phyloP scores from a whole-genome alignment of 2,797 vertebrate species.

The Limosa lapponica region DNA sequence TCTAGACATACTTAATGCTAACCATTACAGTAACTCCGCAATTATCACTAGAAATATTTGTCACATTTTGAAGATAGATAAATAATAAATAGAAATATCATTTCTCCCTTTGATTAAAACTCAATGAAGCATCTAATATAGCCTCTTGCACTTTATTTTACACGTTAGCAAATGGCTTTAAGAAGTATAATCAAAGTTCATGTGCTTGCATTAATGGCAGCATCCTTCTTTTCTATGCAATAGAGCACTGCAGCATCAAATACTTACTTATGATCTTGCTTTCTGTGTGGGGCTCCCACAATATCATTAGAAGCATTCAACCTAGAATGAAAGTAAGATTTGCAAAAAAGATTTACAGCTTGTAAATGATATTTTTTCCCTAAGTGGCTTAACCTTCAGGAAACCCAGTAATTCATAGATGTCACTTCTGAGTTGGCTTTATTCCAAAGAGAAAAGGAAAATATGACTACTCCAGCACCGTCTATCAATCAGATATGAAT shows the following conservation, averaged over 20 bases:
- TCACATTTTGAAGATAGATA: slow-evolving; percentile 8
- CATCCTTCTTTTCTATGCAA: background rate
- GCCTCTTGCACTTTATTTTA: slow-evolving; percentile 39
- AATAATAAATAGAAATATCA: slow-evolving; percentile 55
- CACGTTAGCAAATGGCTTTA: slow-evolving; percentile 20
- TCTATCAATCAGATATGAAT: background rate
- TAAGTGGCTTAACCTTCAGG: slow-evolving; percentile 29
- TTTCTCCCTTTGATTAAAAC: slow-evolving; percentile 61
- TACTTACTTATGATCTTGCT: background rate
- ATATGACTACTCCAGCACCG: background rate
- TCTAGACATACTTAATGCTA: background rate
- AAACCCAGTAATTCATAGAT: background rate
- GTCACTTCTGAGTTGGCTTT: background rate
- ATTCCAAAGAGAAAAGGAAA: slow-evolving; percentile 4
- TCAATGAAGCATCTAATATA: slow-evolving; percentile 56
- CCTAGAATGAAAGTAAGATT: background rate
- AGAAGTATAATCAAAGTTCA: slow-evolving; percentile 48
- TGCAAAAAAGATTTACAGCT: background rate
- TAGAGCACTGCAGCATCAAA: background rate
- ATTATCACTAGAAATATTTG: slow-evolving; percentile 32
- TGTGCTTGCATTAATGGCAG: slow-evolving; percentile 2
- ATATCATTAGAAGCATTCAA: background rate
- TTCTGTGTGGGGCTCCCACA: background rate
- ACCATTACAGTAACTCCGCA: slow-evolving; percentile 17
- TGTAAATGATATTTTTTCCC: background rate